These are phyloP conservation scores for Drosophila suboccidentalis DNA, from an alignment of 2,888 invertebrate species.

Conservation along the genomic window DNA sequence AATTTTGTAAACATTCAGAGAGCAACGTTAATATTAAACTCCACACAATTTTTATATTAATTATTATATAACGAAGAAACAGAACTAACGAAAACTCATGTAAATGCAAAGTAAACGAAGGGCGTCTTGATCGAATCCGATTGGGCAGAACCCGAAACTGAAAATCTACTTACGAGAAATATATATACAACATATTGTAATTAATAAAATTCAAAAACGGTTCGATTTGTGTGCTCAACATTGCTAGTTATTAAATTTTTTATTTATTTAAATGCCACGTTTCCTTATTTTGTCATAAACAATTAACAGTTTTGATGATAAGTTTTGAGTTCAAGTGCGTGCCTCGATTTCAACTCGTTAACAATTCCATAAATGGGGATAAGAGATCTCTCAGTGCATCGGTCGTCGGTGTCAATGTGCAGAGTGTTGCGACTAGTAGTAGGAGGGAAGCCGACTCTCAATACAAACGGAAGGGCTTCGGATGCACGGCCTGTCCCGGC, in stretches of 20 bases:
- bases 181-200: constrained; percentile 69
- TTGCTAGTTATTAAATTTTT: constrained; percentile 66
- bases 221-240: constrained; percentile 64
- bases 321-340: constrained; percentile 58
- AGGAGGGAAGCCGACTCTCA: constrained; percentile 52
- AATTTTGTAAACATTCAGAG: constrained; percentile 59
- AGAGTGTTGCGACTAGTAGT: constrained; percentile 29
- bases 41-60: constrained; percentile 70
- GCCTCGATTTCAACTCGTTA: constrained; percentile 68
- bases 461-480: constrained; percentile 85
- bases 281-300: constrained; percentile 63
- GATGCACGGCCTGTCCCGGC: constrained; percentile 83
- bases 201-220: constrained; percentile 69
- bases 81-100: constrained; percentile 69
- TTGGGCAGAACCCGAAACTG: constrained; percentile 49
- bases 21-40: constrained; percentile 35
- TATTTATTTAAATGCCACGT: constrained; percentile 80
- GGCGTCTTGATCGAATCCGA: constrained; percentile 31
- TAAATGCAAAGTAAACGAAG: constrained; percentile 73
- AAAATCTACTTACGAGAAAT: constrained; percentile 77
- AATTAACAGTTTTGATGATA: constrained; percentile 59
- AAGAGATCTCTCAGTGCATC: constrained; percentile 56
- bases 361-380: constrained; percentile 48
- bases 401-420: constrained; percentile 34
- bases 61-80: constrained; percentile 47